Evolutionary conservation across 2,113 vertebrate genomes (phyloP).

Genomic region (Plestiodon gilberti): DNA sequence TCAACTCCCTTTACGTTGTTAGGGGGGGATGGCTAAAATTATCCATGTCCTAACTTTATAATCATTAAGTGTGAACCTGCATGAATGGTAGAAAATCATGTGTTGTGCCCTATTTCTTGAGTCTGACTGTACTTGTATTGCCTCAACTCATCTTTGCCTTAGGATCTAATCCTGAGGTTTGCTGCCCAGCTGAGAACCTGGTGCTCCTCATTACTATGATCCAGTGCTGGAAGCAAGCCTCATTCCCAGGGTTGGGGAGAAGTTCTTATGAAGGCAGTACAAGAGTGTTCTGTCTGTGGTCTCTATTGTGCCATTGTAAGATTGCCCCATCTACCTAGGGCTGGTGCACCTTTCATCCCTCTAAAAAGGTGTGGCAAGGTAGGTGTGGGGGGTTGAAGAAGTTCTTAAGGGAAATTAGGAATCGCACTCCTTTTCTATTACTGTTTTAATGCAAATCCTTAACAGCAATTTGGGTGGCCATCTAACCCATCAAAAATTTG

Average conservation of each 20-base stretch:
- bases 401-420: not conserved
- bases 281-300: not conserved
- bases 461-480: not conserved
- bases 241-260: not conserved
- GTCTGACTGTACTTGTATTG: not conserved
- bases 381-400: not conserved
- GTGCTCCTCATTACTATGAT: not conserved
- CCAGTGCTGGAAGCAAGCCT: not conserved
- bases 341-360: not conserved
- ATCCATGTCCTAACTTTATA: not conserved
- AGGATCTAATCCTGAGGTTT: not conserved
- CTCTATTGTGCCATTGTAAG: not conserved
- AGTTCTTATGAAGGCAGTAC: not conserved
- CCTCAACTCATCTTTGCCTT: not conserved
- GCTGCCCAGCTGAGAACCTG: too few species aligned
- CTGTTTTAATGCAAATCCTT: not conserved
- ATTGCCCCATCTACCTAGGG: not conserved
- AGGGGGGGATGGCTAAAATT: not conserved
- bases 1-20: not conserved
- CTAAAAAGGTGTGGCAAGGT: not conserved
- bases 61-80: not conserved
- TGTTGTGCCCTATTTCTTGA: not conserved
- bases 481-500: not conserved
- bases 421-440: not conserved
- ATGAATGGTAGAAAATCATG: not conserved